phyloP scores from a whole-genome alignment of 1,140 invertebrate genomes.

The Musca vetustissima region DNA sequence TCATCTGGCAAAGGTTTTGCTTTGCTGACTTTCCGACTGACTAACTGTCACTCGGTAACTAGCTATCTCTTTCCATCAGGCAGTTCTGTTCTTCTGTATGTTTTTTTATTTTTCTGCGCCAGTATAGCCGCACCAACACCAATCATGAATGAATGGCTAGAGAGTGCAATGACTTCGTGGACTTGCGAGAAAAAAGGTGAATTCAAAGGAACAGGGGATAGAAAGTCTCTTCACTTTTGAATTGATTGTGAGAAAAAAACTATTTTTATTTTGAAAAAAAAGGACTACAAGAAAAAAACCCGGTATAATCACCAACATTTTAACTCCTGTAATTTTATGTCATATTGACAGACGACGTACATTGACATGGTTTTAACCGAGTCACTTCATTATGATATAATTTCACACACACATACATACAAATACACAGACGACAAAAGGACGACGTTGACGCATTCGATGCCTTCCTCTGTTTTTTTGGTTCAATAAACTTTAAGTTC shows the following conservation, averaged over 20 bases:
- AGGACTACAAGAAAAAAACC: background rate
- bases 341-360: slow-evolving; percentile 1
- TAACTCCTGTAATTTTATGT: slow-evolving; percentile 1
- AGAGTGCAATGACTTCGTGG: background rate
- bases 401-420: background rate
- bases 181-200: background rate
- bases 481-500: slow-evolving; percentile 18
- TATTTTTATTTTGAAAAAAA: background rate
- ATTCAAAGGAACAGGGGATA: too few species aligned
- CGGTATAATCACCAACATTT: background rate
- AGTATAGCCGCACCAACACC: background rate
- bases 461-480: background rate
- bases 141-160: background rate
- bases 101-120: too few species aligned
- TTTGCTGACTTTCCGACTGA: too few species aligned
- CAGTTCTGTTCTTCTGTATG: too few species aligned
- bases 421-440: too few species aligned
- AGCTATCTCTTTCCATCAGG: too few species aligned
- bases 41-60: too few species aligned
- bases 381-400: slow-evolving; percentile 11
- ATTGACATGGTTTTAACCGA: slow-evolving; percentile 14
- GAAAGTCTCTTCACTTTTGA: too few species aligned
- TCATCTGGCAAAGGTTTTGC: too few species aligned
- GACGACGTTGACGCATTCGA: too few species aligned
- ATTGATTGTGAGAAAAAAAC: too few species aligned